Conservation (phyloP, 2,113 vertebrate species). For the Theristicus caerulescens region DNA sequence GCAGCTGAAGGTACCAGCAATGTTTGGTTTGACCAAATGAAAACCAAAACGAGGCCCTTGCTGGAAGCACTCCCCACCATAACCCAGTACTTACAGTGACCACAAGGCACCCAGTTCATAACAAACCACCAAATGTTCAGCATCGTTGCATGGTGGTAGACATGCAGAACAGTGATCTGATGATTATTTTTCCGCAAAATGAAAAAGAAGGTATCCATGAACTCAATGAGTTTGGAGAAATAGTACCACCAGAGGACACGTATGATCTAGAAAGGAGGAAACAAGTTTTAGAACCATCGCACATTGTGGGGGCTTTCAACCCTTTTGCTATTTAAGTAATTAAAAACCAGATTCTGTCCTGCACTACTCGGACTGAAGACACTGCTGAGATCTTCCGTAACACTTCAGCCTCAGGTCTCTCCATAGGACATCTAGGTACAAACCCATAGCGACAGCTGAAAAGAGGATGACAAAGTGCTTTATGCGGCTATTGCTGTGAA, state of each 20-base stretch:
- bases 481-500: not conserved
- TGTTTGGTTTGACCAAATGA: not conserved
- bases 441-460: not conserved
- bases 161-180: constrained; percentile 94
- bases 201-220: constrained; percentile 99
- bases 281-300: not conserved
- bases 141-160: constrained; percentile 94
- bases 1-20: not conserved
- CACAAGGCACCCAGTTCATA: constrained; percentile 98
- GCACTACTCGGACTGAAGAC: not conserved
- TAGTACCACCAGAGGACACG: constrained; percentile 98
- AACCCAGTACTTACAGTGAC: constrained; percentile 88
- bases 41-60: not conserved
- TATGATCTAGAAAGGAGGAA: constrained; percentile 78
- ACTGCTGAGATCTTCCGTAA: not conserved
- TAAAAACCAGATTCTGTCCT: not conserved
- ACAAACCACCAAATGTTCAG: constrained; percentile 99
- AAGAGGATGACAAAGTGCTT: not conserved
- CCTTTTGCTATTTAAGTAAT: not conserved
- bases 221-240: constrained; percentile 97
- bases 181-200: constrained; percentile 95
- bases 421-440: not conserved
- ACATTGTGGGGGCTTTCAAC: not conserved
- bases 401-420: not conserved
- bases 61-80: not conserved